These are phyloP conservation scores for Corythornis vintsioides DNA, from an alignment of 2,113 vertebrate species.

Conservation along the genomic window DNA sequence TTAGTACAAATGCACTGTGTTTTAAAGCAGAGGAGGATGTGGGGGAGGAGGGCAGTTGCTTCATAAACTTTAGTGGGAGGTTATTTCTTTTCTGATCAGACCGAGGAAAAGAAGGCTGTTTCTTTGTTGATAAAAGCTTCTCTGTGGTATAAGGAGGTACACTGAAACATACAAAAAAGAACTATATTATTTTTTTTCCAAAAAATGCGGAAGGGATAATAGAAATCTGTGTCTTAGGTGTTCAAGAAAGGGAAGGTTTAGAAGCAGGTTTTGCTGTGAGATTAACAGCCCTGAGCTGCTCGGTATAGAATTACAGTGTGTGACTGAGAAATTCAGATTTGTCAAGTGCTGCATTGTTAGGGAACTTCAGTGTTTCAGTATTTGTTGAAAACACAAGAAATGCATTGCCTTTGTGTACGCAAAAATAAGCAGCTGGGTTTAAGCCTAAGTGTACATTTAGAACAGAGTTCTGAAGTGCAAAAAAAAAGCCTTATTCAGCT, in stretches of 20 bases:
- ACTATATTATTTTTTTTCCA: background rate
- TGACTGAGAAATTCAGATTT: constrained; percentile 67
- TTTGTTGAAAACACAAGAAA: constrained; percentile 58
- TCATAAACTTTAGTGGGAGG: constrained; percentile 49
- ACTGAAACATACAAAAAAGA: background rate
- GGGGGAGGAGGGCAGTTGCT: constrained; percentile 33
- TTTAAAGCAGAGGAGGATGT: background rate
- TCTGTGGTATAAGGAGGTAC: background rate
- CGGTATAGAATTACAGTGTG: constrained; percentile 67
- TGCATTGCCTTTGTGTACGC: background rate
- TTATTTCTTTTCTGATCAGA: constrained; percentile 26
- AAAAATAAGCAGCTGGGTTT: constrained; percentile 27
- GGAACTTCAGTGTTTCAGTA: constrained; percentile 28
- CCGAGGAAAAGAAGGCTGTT: background rate
- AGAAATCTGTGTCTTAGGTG: constrained; percentile 1
- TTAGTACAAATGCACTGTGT: background rate
- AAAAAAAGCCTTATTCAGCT: background rate
- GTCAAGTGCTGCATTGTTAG: constrained; percentile 69
- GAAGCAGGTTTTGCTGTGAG: constrained; percentile 54
- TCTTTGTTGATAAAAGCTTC: background rate
- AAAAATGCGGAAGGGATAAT: background rate
- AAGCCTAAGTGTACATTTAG: background rate
- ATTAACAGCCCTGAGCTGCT: constrained; percentile 36
- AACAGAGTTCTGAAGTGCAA: background rate
- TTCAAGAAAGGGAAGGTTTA: constrained; percentile 25